Percentiles rank a stretch among this genome's conserved stretches.
Evolutionary conservation across 1,140 invertebrate species (phyloP).

Genomic region (Polypedilum vanderplanki): DNA sequence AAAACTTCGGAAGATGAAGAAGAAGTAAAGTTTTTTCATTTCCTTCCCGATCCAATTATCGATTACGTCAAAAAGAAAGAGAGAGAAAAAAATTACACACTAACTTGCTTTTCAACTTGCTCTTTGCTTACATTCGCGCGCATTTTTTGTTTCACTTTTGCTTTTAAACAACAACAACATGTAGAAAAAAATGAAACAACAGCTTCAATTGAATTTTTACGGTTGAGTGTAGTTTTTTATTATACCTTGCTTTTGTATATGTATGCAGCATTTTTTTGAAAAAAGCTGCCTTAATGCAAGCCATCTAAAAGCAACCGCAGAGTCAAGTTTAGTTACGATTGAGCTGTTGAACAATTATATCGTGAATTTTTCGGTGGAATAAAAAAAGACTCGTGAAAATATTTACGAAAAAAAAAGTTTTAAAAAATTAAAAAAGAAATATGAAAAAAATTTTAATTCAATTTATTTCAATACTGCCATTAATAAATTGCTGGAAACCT

Average conservation of each 20-base stretch:
- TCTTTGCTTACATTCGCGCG: neutral
- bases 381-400: neutral
- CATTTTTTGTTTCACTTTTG: slow-evolving; percentile 19
- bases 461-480: neutral
- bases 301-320: slow-evolving; percentile 2
- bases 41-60: slow-evolving; percentile 3
- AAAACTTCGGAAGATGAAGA: neutral
- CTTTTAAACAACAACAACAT: neutral
- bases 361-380: neutral
- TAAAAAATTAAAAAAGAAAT: neutral
- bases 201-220: slow-evolving; percentile 2
- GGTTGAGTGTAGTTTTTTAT: slow-evolving; percentile 5
- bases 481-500: neutral
- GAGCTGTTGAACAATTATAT: slow-evolving; percentile 8
- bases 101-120: neutral
- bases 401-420: neutral
- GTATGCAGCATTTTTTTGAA: neutral
- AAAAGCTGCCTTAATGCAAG: neutral
- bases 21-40: neutral
- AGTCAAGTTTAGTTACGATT: neutral
- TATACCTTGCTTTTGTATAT: neutral
- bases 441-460: neutral
- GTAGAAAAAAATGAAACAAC: neutral
- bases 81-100: neutral
- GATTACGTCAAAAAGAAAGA: neutral